phyloP scores from a whole-genome alignment of 2,797 vertebrate genomes.

The Oryzias dopingdopingensis region DNA sequence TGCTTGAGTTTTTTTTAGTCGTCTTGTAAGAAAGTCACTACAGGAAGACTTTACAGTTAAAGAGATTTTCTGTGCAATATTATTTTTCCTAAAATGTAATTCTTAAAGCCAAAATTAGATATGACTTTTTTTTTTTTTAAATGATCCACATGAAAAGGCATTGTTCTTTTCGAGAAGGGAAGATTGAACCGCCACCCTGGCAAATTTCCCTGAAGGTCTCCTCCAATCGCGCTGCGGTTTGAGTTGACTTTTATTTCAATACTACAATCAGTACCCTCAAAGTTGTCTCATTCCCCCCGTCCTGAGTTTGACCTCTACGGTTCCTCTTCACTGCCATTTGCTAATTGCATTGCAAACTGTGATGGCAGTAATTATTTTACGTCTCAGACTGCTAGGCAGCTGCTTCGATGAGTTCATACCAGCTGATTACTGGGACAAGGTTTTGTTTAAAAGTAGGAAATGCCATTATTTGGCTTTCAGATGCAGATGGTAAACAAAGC shows the following conservation, averaged over 20 bases:
- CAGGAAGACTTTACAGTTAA: too few relatives aligned
- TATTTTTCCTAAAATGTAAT: too few relatives aligned
- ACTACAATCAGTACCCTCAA: neutral
- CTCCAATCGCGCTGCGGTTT: conserved; percentile 2
- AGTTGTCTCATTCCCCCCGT: conserved; percentile 1
- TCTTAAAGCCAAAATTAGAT: too few relatives aligned
- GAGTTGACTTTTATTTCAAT: neutral
- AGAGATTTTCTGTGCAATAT: too few relatives aligned
- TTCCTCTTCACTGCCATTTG: conserved; percentile 8
- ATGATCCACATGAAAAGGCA: too few relatives aligned
- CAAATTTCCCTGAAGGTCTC: neutral
- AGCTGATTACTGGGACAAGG: neutral
- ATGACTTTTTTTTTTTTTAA: too few relatives aligned
- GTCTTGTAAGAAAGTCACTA: too few relatives aligned
- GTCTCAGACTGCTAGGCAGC: conserved; percentile 1
- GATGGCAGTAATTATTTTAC: conserved; percentile 5
- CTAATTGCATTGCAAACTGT: conserved; percentile 21
- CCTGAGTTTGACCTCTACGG: neutral
- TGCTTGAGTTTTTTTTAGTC: too few relatives aligned
- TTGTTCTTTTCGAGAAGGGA: neutral
- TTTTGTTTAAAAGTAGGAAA: conserved; percentile 5
- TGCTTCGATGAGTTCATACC: neutral
- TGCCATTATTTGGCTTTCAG: neutral
- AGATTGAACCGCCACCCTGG: neutral
- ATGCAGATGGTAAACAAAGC: neutral